phyloP scores from a whole-genome alignment of 2,113 vertebrate species.

The Indicator maculatus region DNA sequence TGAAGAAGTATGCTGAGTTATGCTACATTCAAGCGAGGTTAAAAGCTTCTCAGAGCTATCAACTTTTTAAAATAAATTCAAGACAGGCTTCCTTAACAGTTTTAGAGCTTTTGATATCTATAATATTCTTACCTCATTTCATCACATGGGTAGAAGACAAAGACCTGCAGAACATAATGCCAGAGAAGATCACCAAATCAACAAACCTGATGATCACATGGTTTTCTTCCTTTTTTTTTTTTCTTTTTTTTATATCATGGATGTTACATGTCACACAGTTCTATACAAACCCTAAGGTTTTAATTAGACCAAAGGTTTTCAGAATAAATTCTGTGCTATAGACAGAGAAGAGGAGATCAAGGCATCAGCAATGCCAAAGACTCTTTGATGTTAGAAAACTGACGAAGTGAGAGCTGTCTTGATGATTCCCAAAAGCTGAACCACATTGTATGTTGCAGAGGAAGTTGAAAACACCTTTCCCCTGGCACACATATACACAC shows the following conservation, averaged over 20 bases:
- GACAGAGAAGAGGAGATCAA: constrained; percentile 43
- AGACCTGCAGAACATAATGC: neutral
- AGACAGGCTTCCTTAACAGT: neutral
- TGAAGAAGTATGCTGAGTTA: neutral
- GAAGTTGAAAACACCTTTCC: constrained; percentile 43
- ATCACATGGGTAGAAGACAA: neutral
- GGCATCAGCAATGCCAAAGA: constrained; percentile 37
- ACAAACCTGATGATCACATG: neutral
- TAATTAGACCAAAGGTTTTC: constrained; percentile 39
- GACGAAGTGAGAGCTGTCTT: constrained; percentile 37
- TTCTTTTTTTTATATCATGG: neutral
- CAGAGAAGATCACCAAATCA: neutral
- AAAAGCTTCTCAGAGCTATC: neutral
- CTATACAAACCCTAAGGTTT: constrained; percentile 32
- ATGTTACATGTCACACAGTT: neutral
- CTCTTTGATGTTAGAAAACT: constrained; percentile 51
- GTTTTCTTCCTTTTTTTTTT: neutral
- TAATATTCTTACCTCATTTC: neutral
- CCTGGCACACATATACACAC: neutral
- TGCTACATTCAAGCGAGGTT: neutral
- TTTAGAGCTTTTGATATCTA: neutral
- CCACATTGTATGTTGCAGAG: constrained; percentile 2
- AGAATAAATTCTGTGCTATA: constrained; percentile 17
- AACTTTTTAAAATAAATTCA: neutral
- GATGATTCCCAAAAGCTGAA: constrained; percentile 47